A percentile compares a stretch with the other conserved stretches of the same genome.
Evolutionary conservation across 2,113 vertebrate genomes (phyloP).

Genomic region (Eidolon helvum): DNA sequence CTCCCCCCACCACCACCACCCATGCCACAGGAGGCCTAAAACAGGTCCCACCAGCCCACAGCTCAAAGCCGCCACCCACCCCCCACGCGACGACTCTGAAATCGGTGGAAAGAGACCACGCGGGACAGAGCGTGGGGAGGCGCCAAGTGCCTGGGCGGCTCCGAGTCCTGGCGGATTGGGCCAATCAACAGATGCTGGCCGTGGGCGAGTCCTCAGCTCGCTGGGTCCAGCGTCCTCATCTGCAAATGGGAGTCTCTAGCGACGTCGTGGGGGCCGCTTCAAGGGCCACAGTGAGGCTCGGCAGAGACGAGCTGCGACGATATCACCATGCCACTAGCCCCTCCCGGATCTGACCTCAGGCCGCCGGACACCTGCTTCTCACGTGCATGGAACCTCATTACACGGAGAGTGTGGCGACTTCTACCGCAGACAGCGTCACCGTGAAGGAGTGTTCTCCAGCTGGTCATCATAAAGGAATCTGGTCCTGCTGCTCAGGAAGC

Average conservation of each 20-base stretch:
- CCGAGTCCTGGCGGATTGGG: background rate
- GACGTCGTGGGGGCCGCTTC: background rate
- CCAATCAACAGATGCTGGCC: background rate
- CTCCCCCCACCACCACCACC: background rate
- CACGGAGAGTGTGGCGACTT: background rate
- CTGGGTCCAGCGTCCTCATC: no score
- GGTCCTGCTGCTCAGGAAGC: background rate
- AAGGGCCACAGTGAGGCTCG: background rate
- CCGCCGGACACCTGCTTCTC: background rate
- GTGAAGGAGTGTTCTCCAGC: background rate
- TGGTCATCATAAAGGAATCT: background rate
- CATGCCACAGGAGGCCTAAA: background rate
- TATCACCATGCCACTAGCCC: no score
- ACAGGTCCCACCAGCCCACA: background rate
- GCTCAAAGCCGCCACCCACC: background rate
- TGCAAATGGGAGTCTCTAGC: background rate
- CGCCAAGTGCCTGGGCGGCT: rapidly evolving
- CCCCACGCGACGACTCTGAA: background rate
- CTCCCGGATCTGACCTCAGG: background rate
- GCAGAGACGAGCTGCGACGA: background rate
- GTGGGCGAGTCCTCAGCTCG: no score
- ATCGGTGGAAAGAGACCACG: background rate
- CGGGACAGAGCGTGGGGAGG: background rate
- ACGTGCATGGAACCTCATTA: background rate
- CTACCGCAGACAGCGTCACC: background rate